Evolutionary conservation across 2,113 vertebrate genomes (phyloP), one percentile per base, ranked within the genome.

Genomic region (Heterochromis multidens): DNA sequence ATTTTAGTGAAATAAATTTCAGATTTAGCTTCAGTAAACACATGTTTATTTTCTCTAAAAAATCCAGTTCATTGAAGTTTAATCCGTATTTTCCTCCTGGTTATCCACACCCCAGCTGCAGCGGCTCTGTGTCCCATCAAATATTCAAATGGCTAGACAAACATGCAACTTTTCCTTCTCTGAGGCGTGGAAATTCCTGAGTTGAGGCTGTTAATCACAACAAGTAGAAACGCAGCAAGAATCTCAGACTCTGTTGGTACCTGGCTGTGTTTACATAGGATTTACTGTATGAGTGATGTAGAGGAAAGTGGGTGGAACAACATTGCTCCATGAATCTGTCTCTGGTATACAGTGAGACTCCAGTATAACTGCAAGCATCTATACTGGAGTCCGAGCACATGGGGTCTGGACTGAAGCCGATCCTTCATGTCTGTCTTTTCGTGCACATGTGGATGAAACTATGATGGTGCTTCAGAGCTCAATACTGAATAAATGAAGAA

Each of bases 141-240:
- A 70, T 23, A 23, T 3, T 70, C 14, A 70, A 37, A 46, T 13
- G 43, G 40, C 65, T 40, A 7, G 11, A 19, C 17, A 52, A 19
- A 52, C 7, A 6, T 19, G 49, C 17, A 7, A 3, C 49, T 52
- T 52, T n/a, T 43, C 14, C 6, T 40, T 23, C 46, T 78, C 25
- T 43, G 58, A 21, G 37, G 54, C 1, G 17, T 6, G 37, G 62
- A 49, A 74, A 79, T 88, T 82, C 83, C 81, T 33, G 63, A 70
- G 33, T 2, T 0, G 54, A 80, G 27, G 31, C 37, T 62, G 70
- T 21, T 27, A 79, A 56, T 58, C 84, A 21, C 29, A 87, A 35
- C 79, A 74, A 49, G 86, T 62, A 67, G 80, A 59, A 80, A 88
- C 82, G 13, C 23, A 19, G 33, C 72, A 57, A 54, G 70, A 74